Conservation (phyloP, 1,140 invertebrate species). For the Ceratosolen solmsi region DNA sequence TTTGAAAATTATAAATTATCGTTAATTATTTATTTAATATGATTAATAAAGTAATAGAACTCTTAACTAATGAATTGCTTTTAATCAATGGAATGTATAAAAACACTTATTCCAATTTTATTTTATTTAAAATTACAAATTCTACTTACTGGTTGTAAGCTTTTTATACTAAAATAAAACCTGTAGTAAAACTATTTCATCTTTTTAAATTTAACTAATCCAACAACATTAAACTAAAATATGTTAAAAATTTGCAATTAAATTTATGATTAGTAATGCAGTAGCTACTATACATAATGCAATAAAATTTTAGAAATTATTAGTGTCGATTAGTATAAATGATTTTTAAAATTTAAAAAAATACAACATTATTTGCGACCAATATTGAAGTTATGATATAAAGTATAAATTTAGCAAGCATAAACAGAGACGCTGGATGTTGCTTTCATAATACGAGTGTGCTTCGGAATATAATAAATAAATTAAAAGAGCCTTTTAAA, state of each 20-base stretch:
- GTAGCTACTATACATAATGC: background rate
- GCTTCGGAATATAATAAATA: conserved; percentile 37
- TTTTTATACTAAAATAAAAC: too few relatives aligned
- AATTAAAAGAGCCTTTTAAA: background rate
- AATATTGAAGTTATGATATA: conserved; percentile 38
- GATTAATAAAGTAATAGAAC: too few relatives aligned
- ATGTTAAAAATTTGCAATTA: background rate
- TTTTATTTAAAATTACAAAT: too few relatives aligned
- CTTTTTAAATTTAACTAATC: too few relatives aligned
- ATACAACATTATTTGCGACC: conserved; percentile 26
- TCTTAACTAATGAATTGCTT: too few relatives aligned
- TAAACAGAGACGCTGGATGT: conserved; percentile 39
- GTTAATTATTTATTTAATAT: too few relatives aligned
- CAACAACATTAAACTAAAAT: background rate
- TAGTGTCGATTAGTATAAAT: conserved; percentile 14
- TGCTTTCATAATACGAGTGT: conserved; percentile 42
- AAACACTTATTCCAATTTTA: too few relatives aligned
- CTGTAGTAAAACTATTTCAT: too few relatives aligned
- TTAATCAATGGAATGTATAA: too few relatives aligned
- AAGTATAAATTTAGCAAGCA: conserved; percentile 44
- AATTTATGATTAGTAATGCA: background rate
- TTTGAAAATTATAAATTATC: too few relatives aligned
- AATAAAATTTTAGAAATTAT: background rate
- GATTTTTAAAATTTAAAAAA: conserved; percentile 25
- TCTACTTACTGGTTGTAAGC: too few relatives aligned